These are phyloP conservation scores for Aeoliscus strigatus DNA, from an alignment of 2,797 vertebrate genomes.

Conservation along the genomic window DNA sequence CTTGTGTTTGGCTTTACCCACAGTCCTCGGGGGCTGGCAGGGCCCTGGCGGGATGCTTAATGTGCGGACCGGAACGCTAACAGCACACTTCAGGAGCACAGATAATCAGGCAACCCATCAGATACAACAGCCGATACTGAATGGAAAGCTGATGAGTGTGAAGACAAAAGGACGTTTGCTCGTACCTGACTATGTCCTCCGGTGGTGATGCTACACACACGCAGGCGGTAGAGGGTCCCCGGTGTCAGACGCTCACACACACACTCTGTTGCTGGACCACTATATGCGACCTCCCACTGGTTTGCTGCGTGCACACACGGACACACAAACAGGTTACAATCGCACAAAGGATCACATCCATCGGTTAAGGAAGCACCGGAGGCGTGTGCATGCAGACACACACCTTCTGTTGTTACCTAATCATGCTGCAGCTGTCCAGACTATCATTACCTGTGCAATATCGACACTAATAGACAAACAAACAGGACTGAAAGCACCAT, in stretches of 20 bases:
- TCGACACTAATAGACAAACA: too few relatives aligned
- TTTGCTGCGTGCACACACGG: conserved; percentile 67
- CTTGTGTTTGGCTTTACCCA: conserved; percentile 93
- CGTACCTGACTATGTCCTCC: conserved; percentile 93
- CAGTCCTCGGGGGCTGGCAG: conserved; percentile 83
- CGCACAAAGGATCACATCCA: conserved; percentile 1
- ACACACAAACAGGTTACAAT: conserved; percentile 6
- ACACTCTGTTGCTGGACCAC: conserved; percentile 86
- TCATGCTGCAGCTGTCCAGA: too few relatives aligned
- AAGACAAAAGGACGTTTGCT: too few relatives aligned
- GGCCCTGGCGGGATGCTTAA: conserved; percentile 87
- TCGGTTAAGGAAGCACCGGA: too few relatives aligned
- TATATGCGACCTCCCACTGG: conserved; percentile 91
- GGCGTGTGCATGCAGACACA: neutral
- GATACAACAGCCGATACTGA: too few relatives aligned
- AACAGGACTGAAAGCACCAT: too few relatives aligned
- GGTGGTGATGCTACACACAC: conserved; percentile 91
- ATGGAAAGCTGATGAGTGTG: too few relatives aligned
- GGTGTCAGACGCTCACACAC: conserved; percentile 86
- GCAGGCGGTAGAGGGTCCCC: conserved; percentile 88
- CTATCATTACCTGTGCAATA: too few relatives aligned
- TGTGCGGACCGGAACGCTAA: conserved; percentile 85
- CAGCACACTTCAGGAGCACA: conserved; percentile 78
- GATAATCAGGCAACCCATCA: too few relatives aligned
- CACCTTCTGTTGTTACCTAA: too few relatives aligned